These are phyloP conservation scores for Caenorhabditis macrosperma DNA, from an alignment of 2,888 invertebrate genomes.

Conservation along the genomic window DNA sequence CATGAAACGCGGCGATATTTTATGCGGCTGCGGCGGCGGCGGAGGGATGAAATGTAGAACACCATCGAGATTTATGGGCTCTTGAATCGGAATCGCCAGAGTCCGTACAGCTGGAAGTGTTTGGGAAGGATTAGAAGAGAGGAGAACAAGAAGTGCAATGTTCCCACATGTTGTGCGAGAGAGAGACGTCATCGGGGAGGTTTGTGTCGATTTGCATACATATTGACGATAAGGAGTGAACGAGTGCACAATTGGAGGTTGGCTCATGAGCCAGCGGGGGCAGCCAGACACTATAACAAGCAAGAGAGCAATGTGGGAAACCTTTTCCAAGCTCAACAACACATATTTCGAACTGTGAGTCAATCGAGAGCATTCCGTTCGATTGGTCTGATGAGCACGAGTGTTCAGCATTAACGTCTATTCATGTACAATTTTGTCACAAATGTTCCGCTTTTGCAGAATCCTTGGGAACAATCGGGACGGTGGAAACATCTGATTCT, in stretches of 20 bases:
- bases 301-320: no score
- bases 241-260: not conserved
- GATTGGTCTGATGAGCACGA: no score
- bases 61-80: conserved; percentile 54
- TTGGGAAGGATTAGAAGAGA: not conserved
- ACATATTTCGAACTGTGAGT: no score
- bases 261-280: no score
- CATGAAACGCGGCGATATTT: conserved; percentile 51
- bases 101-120: not conserved
- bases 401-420: no score
- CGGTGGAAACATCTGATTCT: no score
- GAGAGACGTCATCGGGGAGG: not conserved
- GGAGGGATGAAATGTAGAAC: conserved; percentile 31
- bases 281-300: no score
- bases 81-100: conserved; percentile 36
- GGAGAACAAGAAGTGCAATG: not conserved
- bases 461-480: no score
- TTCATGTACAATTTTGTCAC: no score
- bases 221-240: not conserved
- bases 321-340: no score
- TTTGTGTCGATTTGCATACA: conserved; percentile 15
- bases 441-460: no score
- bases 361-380: no score
- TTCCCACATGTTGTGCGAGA: conserved; percentile 3
- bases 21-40: conserved; percentile 21